Conservation (phyloP, 2,888 invertebrate genomes). For the Alsophila aescularia region DNA sequence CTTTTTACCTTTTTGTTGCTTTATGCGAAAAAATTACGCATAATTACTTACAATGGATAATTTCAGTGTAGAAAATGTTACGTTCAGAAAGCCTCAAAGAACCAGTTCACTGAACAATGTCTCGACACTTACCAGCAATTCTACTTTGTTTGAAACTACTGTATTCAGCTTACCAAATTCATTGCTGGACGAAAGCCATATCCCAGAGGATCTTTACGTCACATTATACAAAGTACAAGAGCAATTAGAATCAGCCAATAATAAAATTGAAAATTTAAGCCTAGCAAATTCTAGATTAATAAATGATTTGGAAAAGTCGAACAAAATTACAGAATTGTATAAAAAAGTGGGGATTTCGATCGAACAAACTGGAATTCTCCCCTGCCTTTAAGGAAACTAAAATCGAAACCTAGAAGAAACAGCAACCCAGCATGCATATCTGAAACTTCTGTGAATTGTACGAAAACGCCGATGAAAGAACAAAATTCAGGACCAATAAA, state of each 20-base stretch:
- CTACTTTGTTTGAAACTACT: not conserved
- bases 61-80: not conserved
- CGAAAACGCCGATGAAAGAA: too few species aligned
- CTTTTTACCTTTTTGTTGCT: too few species aligned
- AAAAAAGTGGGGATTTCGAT: not conserved
- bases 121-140: not conserved
- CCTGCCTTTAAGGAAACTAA: too few species aligned
- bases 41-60: not conserved
- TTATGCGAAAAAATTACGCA: too few species aligned
- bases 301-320: not conserved
- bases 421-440: too few species aligned
- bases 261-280: conserved; percentile 1
- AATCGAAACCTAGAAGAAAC: too few species aligned
- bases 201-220: not conserved
- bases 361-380: too few species aligned
- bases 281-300: not conserved
- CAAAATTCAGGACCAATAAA: too few species aligned
- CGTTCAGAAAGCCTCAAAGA: too few species aligned
- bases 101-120: too few species aligned
- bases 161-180: not conserved
- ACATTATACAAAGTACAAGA: not conserved
- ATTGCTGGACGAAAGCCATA: not conserved
- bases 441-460: too few species aligned
- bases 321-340: not conserved
- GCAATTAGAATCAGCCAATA: not conserved